Percentiles rank a stretch among this genome's conserved stretches.
Evolutionary conservation across 2,797 vertebrate genomes (phyloP).

Genomic region (Pipistrellus nathusii): DNA sequence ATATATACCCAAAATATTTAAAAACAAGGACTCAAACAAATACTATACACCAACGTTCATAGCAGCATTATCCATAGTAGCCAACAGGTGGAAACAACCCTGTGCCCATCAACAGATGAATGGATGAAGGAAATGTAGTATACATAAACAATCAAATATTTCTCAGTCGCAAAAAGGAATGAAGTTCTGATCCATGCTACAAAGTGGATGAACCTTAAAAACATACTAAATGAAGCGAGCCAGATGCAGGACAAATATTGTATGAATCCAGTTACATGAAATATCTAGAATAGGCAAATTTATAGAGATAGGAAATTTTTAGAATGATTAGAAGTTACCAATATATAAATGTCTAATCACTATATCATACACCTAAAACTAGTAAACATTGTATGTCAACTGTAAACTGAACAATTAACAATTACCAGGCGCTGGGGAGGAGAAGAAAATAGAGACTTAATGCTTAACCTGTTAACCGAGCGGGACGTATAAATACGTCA

Average conservation of each 20-base stretch:
- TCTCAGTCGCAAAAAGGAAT: constrained; percentile 43
- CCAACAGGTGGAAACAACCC: constrained; percentile 10
- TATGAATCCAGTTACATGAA: not conserved
- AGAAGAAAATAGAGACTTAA: constrained; percentile 8
- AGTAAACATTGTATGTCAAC: not conserved
- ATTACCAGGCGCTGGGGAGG: not conserved
- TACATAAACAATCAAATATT: not conserved
- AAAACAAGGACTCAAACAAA: not conserved
- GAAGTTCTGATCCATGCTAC: not conserved
- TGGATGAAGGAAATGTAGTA: constrained; percentile 3
- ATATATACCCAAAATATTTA: not conserved
- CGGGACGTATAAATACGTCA: too few species aligned
- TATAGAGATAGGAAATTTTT: not conserved
- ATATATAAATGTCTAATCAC: not conserved
- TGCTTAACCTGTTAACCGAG: not conserved
- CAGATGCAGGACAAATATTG: constrained; percentile 1
- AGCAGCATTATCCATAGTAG: not conserved
- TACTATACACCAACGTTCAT: not conserved
- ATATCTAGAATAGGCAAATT: constrained; percentile 30
- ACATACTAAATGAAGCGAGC: not conserved
- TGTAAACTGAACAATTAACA: not conserved
- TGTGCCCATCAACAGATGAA: not conserved
- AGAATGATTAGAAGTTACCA: not conserved
- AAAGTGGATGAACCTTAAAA: not conserved
- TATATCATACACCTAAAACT: not conserved